Evolutionary conservation across 2,113 vertebrate species (phyloP), one percentile per base, ranked within the genome.

Genomic region (Onychostruthus taczanowskii): DNA sequence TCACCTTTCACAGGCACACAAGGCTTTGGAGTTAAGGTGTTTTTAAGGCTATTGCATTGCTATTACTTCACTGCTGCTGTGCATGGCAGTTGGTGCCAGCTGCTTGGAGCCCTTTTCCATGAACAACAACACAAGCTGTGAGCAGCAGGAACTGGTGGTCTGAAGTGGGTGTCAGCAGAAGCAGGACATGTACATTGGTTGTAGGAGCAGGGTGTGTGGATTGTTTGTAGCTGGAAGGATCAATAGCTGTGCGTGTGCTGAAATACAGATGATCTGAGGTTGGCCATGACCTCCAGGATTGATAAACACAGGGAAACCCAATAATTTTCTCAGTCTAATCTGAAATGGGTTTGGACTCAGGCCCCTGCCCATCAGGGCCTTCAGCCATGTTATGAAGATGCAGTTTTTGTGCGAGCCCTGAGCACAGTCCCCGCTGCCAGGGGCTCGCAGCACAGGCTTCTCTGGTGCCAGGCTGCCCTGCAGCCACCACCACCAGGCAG

Each of bases 381-480:
- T 58, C n/a, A 52, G 26, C 22, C 27, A 3, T 24, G 26, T 5
- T 1, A 3, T 8, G 56, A 1, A 5, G 23, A 23, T 15, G 6
- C 19, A 13, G n/a, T 31, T 49, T 37, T 27, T 41, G 13, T 37
- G 49, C 23, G 18, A 30, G 19, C 16, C 59, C 33, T 33, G 1
- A 4, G n/a, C 14, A 2, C 24, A 23, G 10, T 6, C 26, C 26
- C 10, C 31, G 8, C 55, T 30, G 55, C 64, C 55, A 9, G 44
- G 28, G 23, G 4, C 10, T 41, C 10, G 1, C 19, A 27, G 26
- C 9, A 2, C 1, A 12, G 44, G 20, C 24, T 37, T 1, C 6
- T 37, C 52, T 4, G 6, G 67, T 26, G 5, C 35, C 13, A 2
- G 0, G 4, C 58, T 35, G 55, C 33, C 47, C 62, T 61, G 16